Evolutionary conservation across 2,888 invertebrate genomes (phyloP), one percentile per base, ranked within the genome.

Genomic region (Lottia gigantea): DNA sequence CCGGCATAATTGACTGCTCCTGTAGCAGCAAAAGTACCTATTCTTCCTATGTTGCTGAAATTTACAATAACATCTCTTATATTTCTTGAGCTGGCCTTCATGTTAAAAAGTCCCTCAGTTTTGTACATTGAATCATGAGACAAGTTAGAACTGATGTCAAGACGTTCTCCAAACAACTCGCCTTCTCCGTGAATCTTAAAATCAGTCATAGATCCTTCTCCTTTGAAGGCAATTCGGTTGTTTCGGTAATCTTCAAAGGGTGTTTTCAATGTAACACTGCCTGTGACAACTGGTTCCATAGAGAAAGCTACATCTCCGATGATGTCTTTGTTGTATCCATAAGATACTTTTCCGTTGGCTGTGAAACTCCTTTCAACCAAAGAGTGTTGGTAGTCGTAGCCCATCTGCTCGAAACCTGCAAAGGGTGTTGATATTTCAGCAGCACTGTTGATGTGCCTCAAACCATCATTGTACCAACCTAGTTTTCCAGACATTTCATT

Each of bases 1-100:
- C 70, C 64, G 46, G 72, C 73, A 71, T 76, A 81, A 25, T 66
- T 23, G 26, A 78, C n/a, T 45, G 77, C 74, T n/a, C 72, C 80
- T 46, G 71, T 72, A 7, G 74, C 75, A 25, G 47, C 73, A 55
- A 81, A 79, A 63, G 75, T 74, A 49, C 64, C 67, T 12, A 74
- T 63, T 47, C 26, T 31, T 19, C 80, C 80, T 65, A 70, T 72
- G 49, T 73, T 77, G 19, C 63, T 66, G 19, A 78, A 55, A 4
- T 19, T 23, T 12, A 55, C 23, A 14, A 19, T 2, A 23, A 23
- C 23, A 23, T 55, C 55, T 23, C 23, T 55, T 19, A 55, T 55
- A 8, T 55, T 19, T 23, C 23, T 23, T 2, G 55, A 55, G 23
- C 12, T 12, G 14, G 19, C 55, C 4, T 55, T 55, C 55, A 55